Conservation (phyloP, 1,140 invertebrate genomes). For the Helicoverpa armigera region DNA sequence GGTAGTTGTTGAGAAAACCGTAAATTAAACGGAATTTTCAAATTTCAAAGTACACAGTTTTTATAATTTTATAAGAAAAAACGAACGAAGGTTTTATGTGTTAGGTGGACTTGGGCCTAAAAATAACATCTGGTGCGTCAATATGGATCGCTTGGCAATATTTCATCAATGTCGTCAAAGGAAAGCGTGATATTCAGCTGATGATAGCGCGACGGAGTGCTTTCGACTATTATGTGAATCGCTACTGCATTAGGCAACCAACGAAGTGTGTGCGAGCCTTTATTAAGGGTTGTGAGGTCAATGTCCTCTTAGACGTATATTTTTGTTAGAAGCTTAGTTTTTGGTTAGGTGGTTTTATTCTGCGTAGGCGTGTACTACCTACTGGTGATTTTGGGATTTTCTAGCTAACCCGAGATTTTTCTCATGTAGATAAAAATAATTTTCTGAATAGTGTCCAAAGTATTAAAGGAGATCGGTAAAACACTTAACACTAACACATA, state of each 20-base stretch:
- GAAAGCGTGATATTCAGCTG: constrained; percentile 18
- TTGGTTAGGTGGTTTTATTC: not conserved
- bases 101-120: not conserved
- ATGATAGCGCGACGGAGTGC: constrained; percentile 57
- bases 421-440: not conserved
- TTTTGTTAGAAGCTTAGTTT: not conserved
- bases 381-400: not conserved
- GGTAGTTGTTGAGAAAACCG: no score
- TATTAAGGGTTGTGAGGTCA: constrained; percentile 47
- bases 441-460: no score
- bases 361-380: not conserved
- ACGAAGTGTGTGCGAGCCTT: constrained; percentile 59
- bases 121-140: not conserved
- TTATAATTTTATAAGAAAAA: not conserved
- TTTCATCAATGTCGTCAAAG: constrained; percentile 33
- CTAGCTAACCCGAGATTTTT: not conserved
- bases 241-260: constrained; percentile 62
- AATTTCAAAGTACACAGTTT: not conserved
- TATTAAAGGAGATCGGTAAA: no score
- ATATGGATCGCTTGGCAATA: constrained; percentile 3
- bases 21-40: not conserved
- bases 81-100: not conserved
- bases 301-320: not conserved
- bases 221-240: constrained; percentile 67
- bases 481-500: no score